These are phyloP conservation scores for Chitala chitala DNA, from an alignment of 2,113 vertebrate genomes.

Conservation along the genomic window DNA sequence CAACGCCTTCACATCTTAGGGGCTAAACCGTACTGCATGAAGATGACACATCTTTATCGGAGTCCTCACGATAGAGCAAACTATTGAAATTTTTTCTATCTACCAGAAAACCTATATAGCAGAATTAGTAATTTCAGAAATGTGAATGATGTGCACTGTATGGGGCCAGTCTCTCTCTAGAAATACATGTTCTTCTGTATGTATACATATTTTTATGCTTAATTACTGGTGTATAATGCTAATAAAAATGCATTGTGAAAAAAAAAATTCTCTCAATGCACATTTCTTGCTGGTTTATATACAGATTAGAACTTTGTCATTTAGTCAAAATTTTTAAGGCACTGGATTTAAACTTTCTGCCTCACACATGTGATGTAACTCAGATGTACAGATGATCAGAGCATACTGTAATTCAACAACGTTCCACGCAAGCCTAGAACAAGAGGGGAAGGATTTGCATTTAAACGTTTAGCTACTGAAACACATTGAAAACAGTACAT, in stretches of 20 bases:
- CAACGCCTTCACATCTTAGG: slow-evolving; percentile 44
- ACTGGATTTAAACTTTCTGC: no score
- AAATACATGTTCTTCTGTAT: no score
- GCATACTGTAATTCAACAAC: no score
- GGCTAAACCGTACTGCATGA: slow-evolving; percentile 42
- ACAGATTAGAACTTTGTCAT: no score
- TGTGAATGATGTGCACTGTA: not conserved
- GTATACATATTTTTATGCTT: not conserved
- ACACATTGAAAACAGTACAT: no score
- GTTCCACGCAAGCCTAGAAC: no score
- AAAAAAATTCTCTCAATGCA: not conserved
- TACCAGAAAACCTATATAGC: not conserved
- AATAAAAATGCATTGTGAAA: not conserved
- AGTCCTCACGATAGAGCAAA: slow-evolving; percentile 35
- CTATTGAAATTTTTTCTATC: not conserved
- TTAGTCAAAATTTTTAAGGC: not conserved
- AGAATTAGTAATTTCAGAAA: not conserved
- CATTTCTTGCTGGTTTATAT: not conserved
- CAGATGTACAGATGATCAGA: no score
- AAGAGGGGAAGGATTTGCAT: no score
- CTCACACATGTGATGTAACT: no score
- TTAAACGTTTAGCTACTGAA: no score
- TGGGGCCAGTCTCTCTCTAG: not conserved
- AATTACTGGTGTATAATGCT: not conserved
- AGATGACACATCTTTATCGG: slow-evolving; percentile 33